These are phyloP conservation scores for Hemiscyllium ocellatum DNA, from an alignment of 2,113 vertebrate species.

Conservation along the genomic window DNA sequence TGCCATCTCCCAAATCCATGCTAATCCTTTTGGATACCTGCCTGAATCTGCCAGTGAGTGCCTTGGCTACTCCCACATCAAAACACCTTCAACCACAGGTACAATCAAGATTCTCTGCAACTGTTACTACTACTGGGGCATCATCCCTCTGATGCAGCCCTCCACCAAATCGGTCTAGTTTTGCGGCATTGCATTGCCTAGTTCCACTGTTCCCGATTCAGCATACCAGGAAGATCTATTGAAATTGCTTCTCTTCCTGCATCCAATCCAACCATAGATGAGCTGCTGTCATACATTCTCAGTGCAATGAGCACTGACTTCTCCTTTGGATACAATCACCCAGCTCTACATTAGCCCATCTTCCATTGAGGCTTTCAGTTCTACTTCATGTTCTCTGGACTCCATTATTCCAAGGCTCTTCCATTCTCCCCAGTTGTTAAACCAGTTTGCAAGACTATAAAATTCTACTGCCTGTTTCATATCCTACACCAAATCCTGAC, in stretches of 20 bases:
- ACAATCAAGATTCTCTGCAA: background rate
- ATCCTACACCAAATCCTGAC: background rate
- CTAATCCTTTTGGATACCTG: background rate
- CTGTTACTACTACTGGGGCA: background rate
- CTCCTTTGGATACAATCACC: background rate
- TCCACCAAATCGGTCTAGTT: background rate
- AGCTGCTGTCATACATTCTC: background rate
- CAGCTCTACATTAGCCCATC: background rate
- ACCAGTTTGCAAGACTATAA: background rate
- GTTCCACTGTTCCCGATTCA: background rate
- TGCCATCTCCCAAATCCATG: background rate
- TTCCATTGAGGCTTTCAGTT: background rate
- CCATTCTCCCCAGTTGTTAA: background rate
- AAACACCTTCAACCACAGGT: background rate
- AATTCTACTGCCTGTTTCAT: background rate
- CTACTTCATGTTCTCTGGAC: background rate
- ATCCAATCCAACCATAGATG: background rate
- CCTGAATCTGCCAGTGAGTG: background rate
- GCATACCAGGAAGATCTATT: background rate
- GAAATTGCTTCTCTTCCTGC: background rate
- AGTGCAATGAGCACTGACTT: background rate
- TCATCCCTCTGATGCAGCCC: background rate
- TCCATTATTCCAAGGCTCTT: background rate
- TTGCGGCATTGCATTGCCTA: background rate
- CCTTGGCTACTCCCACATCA: background rate